phyloP scores from a whole-genome alignment of 1,140 invertebrate genomes.

The Idris sp. region DNA sequence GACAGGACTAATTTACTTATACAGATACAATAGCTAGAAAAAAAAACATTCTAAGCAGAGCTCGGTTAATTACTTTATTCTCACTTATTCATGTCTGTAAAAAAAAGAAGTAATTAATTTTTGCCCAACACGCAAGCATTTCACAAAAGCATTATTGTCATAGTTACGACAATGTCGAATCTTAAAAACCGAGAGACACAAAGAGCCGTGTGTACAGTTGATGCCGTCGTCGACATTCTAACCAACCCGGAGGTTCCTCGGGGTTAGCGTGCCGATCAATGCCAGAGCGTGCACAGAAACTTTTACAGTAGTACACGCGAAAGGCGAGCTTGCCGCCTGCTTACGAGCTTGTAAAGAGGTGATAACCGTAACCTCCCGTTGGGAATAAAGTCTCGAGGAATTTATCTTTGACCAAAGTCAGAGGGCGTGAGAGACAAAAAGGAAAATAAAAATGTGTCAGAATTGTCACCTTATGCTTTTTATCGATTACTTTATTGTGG shows the following conservation, averaged over 20 bases:
- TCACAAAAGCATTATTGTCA: constrained; percentile 52
- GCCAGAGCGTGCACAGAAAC: constrained; percentile 59
- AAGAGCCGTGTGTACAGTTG: constrained; percentile 42
- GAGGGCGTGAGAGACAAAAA: constrained; percentile 16
- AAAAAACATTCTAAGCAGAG: no score
- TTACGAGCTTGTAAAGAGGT: constrained; percentile 77
- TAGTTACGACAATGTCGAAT: constrained; percentile 43
- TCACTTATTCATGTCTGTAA: neutral
- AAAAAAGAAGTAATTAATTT: constrained; percentile 25
- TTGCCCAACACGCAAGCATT: neutral
- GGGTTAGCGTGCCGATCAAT: constrained; percentile 63
- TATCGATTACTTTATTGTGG: no score
- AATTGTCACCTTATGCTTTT: no score
- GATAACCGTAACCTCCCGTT: constrained; percentile 71
- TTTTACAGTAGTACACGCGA: constrained; percentile 66
- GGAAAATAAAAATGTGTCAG: constrained; percentile 28
- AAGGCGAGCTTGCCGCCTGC: constrained; percentile 70
- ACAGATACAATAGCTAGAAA: no score
- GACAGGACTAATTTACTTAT: no score
- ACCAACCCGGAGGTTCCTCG: constrained; percentile 38
- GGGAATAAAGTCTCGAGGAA: no score
- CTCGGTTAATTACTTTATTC: neutral
- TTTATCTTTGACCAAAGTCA: constrained; percentile 41
- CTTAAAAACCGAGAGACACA: constrained; percentile 43
- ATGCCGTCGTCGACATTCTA: constrained; percentile 50